phyloP scores from a whole-genome alignment of 2,797 vertebrate genomes.

The Schizopygopsis pylzovi region DNA sequence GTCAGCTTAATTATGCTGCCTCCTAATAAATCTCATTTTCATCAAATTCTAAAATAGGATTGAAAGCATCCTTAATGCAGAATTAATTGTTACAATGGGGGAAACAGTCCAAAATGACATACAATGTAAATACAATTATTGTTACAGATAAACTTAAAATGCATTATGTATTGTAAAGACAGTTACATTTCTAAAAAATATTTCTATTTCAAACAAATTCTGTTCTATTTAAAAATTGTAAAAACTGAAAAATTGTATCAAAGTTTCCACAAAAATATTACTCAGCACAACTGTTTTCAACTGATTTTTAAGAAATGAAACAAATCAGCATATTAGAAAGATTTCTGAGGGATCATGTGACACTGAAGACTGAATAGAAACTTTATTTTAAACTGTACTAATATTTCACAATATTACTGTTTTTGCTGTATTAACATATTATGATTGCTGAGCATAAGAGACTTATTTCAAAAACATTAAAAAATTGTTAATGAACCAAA shows the following conservation, averaged over 20 bases:
- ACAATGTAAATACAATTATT: neutral
- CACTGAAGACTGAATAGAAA: neutral
- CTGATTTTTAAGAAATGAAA: neutral
- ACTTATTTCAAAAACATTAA: neutral
- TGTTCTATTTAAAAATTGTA: neutral
- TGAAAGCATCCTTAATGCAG: neutral
- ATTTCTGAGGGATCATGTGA: neutral
- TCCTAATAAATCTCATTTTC: neutral
- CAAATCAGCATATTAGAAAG: neutral
- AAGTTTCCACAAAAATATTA: neutral
- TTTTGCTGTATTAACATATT: neutral
- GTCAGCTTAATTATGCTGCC: neutral
- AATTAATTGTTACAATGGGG: neutral
- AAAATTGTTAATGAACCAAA: neutral
- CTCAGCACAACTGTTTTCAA: too few species aligned
- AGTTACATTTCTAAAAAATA: too few species aligned
- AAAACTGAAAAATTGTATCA: neutral
- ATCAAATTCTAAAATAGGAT: neutral
- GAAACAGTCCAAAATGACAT: neutral
- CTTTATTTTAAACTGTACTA: neutral
- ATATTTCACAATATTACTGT: neutral
- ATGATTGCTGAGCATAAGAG: neutral
- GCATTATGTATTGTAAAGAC: neutral
- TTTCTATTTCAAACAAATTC: neutral
- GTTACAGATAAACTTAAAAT: neutral